Percentiles rank a stretch among this genome's conserved stretches.
phyloP scores from a whole-genome alignment of 92 coral and sea anemone genomes.

The Blastomussa wellsi region DNA sequence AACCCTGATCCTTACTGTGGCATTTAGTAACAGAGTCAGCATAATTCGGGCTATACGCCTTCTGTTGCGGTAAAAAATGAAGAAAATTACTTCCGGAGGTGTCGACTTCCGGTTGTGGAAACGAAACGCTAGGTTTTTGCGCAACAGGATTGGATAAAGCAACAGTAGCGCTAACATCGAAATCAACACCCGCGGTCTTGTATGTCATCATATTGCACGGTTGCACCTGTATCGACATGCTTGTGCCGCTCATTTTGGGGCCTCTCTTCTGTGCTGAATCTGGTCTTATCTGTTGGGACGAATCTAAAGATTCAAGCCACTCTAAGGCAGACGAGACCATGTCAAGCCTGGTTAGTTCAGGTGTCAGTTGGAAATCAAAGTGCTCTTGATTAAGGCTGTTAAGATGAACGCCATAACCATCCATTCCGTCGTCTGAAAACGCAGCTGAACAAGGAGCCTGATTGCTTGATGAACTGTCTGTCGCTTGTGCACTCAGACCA shows the following conservation, averaged over 20 bases:
- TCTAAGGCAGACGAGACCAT: constrained; percentile 22
- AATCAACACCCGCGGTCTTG: background rate
- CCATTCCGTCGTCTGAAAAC: constrained; percentile 3
- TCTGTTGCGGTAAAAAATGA: background rate
- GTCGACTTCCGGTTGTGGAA: background rate
- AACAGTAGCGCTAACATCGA: constrained; percentile 1
- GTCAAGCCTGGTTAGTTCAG: constrained; percentile 19
- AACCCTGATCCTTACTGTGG: background rate
- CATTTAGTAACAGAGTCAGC: background rate
- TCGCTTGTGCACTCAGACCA: background rate
- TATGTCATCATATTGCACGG: background rate
- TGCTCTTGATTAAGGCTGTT: background rate
- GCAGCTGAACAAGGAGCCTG: constrained; percentile 1
- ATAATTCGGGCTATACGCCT: background rate
- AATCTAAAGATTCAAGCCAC: background rate
- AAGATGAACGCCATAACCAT: background rate
- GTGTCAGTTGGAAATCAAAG: constrained; percentile 1
- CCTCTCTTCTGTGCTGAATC: background rate
- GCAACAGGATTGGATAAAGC: background rate
- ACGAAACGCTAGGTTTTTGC: background rate
- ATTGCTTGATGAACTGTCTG: constrained; percentile 10
- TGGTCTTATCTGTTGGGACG: background rate
- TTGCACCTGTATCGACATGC: background rate
- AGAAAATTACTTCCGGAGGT: background rate
- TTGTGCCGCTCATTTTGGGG: background rate